phyloP scores from a whole-genome alignment of 2,113 vertebrate genomes.

The Arothron firmamentum region DNA sequence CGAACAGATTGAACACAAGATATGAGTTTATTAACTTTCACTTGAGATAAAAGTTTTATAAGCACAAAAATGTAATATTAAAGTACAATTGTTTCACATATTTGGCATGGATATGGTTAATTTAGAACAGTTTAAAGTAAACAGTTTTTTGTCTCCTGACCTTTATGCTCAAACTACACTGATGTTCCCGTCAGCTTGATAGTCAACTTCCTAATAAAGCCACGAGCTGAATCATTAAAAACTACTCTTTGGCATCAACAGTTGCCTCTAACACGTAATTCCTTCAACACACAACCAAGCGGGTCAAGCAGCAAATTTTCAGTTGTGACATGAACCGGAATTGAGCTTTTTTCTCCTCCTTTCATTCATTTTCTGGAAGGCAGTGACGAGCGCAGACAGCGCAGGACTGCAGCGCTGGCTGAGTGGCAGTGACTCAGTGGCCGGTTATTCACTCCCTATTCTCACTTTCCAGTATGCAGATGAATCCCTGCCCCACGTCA shows the following conservation, averaged over 20 bases:
- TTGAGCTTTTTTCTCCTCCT: neutral
- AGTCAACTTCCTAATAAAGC: constrained; percentile 30
- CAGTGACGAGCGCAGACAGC: constrained; percentile 38
- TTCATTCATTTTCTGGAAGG: neutral
- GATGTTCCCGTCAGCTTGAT: constrained; percentile 47
- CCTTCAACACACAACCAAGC: constrained; percentile 23
- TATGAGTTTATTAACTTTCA: no score
- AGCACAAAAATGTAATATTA: no score
- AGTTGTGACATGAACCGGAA: constrained; percentile 47
- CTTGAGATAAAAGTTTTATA: no score
- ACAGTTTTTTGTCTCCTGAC: constrained; percentile 36
- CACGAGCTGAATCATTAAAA: constrained; percentile 54
- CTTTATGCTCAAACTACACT: constrained; percentile 44
- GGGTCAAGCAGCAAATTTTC: constrained; percentile 40
- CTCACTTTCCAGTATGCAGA: constrained; percentile 67
- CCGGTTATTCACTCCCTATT: constrained; percentile 59
- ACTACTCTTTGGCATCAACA: neutral
- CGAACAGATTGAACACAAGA: no score
- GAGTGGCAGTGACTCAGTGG: constrained; percentile 65
- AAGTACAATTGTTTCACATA: no score
- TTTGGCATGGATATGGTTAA: no score
- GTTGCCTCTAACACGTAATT: neutral
- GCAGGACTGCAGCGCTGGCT: constrained; percentile 42
- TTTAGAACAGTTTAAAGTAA: constrained; percentile 1
- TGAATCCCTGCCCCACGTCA: constrained; percentile 59